Conservation (phyloP, 2,797 vertebrate species). For the Chelonia mydas region DNA sequence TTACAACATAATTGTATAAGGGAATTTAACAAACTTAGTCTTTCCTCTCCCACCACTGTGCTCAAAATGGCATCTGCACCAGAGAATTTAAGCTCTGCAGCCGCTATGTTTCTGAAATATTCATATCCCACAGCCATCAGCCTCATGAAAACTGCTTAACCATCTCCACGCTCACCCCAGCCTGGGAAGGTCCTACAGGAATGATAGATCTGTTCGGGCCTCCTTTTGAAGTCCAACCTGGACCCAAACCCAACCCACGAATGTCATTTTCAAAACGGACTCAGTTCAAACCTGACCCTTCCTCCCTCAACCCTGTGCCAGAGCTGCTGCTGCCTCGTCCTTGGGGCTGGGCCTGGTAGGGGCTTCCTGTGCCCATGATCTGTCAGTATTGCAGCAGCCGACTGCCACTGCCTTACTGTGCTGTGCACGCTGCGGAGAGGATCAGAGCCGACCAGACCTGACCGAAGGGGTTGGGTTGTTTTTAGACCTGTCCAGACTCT, state of each 20-base stretch:
- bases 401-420: not conserved
- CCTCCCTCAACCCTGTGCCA: not conserved
- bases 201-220: not conserved
- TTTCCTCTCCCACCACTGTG: no score
- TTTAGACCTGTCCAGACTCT: no score
- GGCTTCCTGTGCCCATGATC: no score
- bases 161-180: no score
- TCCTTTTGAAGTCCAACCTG: not conserved
- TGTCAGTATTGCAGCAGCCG: not conserved
- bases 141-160: no score
- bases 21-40: not conserved
- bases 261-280: not conserved
- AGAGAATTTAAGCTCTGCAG: not conserved
- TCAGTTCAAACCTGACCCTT: not conserved
- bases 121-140: no score
- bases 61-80: not conserved
- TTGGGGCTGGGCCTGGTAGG: no score
- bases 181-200: not conserved
- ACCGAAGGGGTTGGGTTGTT: no score
- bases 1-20: no score
- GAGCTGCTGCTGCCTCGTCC: no score
- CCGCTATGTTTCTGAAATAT: not conserved
- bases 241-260: not conserved
- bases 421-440: no score
- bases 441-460: no score